Evolutionary conservation across 2,113 vertebrate species (phyloP).

Genomic region (Callorhinus ursinus): DNA sequence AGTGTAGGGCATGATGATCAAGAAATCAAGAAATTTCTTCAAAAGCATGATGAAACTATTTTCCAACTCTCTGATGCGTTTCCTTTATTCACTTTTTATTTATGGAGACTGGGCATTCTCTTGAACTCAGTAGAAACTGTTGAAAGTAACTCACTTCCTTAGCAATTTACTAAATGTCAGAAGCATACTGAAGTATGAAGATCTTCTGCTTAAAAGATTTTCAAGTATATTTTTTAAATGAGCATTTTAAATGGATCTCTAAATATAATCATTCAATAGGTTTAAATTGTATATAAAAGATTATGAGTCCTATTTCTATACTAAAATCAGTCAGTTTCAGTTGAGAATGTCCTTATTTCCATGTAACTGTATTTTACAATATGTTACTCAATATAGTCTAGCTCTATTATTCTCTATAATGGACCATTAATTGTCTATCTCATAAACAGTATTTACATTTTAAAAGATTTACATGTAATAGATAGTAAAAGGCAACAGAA

Average conservation of each 20-base stretch:
- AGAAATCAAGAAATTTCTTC: conserved; percentile 84
- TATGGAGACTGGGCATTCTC: conserved; percentile 90
- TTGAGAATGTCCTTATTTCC: not conserved
- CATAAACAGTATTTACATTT: not conserved
- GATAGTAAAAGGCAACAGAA: conserved; percentile 27
- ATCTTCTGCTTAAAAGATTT: conserved; percentile 33
- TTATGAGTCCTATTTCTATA: not conserved
- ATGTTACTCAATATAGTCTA: not conserved
- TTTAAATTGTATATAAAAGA: not conserved
- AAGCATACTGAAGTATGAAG: conserved; percentile 8
- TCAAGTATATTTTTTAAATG: conserved; percentile 64
- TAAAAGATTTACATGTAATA: not conserved
- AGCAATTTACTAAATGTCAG: conserved; percentile 37
- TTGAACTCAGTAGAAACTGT: conserved; percentile 80
- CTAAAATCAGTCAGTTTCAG: not conserved
- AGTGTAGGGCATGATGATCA: conserved; percentile 65
- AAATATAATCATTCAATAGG: conserved; percentile 38
- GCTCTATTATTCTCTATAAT: not conserved
- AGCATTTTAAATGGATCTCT: conserved; percentile 52
- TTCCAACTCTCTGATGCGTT: conserved; percentile 90
- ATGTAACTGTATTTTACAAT: not conserved
- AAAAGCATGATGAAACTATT: conserved; percentile 86
- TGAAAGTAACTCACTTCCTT: conserved; percentile 65
- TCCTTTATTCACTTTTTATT: conserved; percentile 91
- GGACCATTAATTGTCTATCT: not conserved